These are phyloP conservation scores for Lutjanus erythropterus DNA, from an alignment of 2,113 vertebrate species.

Conservation along the genomic window DNA sequence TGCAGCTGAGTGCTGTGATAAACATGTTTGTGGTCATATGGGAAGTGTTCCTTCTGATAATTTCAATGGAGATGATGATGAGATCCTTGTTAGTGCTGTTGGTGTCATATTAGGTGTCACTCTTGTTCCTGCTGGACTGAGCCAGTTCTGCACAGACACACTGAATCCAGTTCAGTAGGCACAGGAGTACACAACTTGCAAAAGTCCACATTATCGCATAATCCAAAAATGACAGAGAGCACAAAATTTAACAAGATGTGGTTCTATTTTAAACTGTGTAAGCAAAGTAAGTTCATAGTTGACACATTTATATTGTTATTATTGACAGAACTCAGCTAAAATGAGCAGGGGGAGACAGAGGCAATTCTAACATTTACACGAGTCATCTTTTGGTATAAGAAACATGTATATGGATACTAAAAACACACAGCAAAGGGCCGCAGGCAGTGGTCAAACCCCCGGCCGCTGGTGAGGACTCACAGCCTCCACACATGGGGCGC, in stretches of 20 bases:
- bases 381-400: too few species aligned
- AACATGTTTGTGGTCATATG: constrained; percentile 20
- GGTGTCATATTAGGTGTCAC: constrained; percentile 67
- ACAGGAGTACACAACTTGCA: constrained; percentile 76
- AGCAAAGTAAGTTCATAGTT: background rate
- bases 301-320: background rate
- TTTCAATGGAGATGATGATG: background rate
- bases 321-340: constrained; percentile 1
- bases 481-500: too few species aligned
- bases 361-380: too few species aligned
- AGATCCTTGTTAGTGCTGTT: background rate
- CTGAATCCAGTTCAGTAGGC: constrained; percentile 87
- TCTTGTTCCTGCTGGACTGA: constrained; percentile 87
- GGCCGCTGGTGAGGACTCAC: too few species aligned
- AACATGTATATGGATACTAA: too few species aligned
- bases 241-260: constrained; percentile 17
- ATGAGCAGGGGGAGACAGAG: too few species aligned
- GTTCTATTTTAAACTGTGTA: constrained; percentile 26
- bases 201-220: constrained; percentile 13
- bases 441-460: too few species aligned
- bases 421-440: too few species aligned
- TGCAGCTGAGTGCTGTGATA: constrained; percentile 13
- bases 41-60: background rate
- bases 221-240: constrained; percentile 26
- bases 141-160: constrained; percentile 83